Base-by-base conservation (phyloP, 2,888 invertebrate species). In the Phengaris alcon region DNA sequence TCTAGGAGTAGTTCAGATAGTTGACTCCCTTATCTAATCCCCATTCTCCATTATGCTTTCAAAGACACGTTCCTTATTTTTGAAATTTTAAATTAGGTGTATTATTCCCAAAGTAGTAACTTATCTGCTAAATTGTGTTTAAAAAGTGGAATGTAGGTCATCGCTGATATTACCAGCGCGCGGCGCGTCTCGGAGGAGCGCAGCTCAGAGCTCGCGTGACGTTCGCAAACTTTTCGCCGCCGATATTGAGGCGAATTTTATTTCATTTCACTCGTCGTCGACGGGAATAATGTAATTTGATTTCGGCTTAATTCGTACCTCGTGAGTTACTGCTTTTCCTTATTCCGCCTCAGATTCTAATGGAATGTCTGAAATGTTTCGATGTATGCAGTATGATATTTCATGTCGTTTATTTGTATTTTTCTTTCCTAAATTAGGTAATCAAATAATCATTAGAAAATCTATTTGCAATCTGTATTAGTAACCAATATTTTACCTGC, bases 231-330 rank as follows among this genome's bases (percentile, higher is more conserved):
- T 77, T 80, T 79, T 79, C 79, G 77, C 77, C 77, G 76, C 75
- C 76, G 77, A 77, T 81, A 80, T 79, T 78, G 79, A 79, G 77
- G 79, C 79, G 78, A 78, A 81, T 79, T 80, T 80, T 75, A 77
- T 79, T 80, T 78, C 78, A 73, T 73, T 80, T 68, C 59, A 54
- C 75, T 22, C 68, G 74, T 22, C 68, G 74, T 75, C 68, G 52
- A 52, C 73, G 64, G 77, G 73, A 76, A 79, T 77, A 77, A 77
- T 77, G 77, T 79, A 78, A 76, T 80, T 79, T 79, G 78, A 79
- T 80, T 80, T 76, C 73, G 51, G 68, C 57, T 57, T 70, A 73
- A 73, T 75, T 76, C 77, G 79, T 79, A 54, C 75, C 74, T 77
- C 75, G 69, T 75, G 77, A 77, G 76, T 75, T 70, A 74, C 51